phyloP scores from a whole-genome alignment of 2,888 invertebrate species.

The Tetramorium bicarinatum region DNA sequence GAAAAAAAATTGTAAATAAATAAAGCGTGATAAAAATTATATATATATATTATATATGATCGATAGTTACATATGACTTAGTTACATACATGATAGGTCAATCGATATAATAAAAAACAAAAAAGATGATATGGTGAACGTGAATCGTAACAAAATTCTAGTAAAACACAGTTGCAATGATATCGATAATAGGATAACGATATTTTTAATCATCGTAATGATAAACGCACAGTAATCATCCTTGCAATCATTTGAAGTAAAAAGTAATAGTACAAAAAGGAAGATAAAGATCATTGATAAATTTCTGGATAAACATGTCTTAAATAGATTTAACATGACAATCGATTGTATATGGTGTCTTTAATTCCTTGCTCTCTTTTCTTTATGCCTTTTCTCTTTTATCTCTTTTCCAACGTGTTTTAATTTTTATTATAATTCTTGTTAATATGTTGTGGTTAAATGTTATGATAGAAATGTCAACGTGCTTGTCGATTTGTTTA shows the following conservation, averaged over 20 bases:
- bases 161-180: neutral
- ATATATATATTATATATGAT: too few relatives aligned
- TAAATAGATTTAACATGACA: too few relatives aligned
- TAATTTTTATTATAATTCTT: conserved; percentile 19
- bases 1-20: too few relatives aligned
- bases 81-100: neutral
- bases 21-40: too few relatives aligned
- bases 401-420: neutral
- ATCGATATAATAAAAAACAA: neutral
- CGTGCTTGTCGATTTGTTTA: conserved; percentile 28
- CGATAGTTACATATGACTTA: too few relatives aligned
- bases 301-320: neutral
- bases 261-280: neutral
- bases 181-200: conserved; percentile 6
- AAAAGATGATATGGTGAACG: neutral
- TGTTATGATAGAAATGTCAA: conserved; percentile 25
- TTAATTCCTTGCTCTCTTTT: neutral
- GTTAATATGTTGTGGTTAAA: conserved; percentile 21
- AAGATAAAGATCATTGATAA: conserved; percentile 15
- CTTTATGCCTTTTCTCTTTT: neutral
- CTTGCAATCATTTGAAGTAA: conserved; percentile 16
- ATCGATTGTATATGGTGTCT: neutral
- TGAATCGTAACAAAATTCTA: conserved; percentile 3
- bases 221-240: neutral
- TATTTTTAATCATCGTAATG: conserved; percentile 6